These are phyloP conservation scores for Portevinia maculata DNA, from an alignment of 2,888 invertebrate species.

Conservation along the genomic window DNA sequence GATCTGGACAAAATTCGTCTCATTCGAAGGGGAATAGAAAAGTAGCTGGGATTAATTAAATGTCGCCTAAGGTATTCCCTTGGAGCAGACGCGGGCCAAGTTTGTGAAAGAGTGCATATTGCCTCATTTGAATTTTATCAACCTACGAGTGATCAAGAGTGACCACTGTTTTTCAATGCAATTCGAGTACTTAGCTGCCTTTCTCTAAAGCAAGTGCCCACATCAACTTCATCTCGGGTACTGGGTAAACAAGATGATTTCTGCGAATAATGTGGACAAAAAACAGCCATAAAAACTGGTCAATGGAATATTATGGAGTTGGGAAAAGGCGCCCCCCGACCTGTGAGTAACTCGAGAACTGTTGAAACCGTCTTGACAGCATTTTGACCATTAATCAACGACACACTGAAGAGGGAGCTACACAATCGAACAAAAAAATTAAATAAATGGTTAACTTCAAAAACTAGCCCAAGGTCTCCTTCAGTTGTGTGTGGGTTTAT, in stretches of 20 bases:
- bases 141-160: constrained; percentile 59
- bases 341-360: constrained; percentile 30
- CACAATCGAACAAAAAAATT: constrained; percentile 9
- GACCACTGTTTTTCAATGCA: constrained; percentile 6
- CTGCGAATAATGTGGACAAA: constrained; percentile 11
- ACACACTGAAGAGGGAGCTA: constrained; percentile 39
- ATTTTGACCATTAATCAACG: constrained; percentile 65
- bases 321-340: constrained; percentile 52
- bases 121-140: constrained; percentile 62
- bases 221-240: constrained; percentile 81
- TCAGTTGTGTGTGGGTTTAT: constrained; percentile 10
- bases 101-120: constrained; percentile 33
- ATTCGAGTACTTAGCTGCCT: constrained; percentile 45
- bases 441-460: constrained; percentile 41
- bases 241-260: constrained; percentile 79
- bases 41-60: constrained; percentile 22
- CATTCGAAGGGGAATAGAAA: neutral
- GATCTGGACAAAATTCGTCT: neutral
- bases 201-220: constrained; percentile 57
- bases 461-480: constrained; percentile 70
- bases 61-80: constrained; percentile 45
- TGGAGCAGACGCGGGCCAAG: neutral
- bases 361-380: constrained; percentile 67
- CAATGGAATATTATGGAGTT: constrained; percentile 46
- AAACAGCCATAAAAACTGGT: constrained; percentile 50